Conservation (phyloP, 2,797 vertebrate genomes). For the Lateolabrax maculatus region DNA sequence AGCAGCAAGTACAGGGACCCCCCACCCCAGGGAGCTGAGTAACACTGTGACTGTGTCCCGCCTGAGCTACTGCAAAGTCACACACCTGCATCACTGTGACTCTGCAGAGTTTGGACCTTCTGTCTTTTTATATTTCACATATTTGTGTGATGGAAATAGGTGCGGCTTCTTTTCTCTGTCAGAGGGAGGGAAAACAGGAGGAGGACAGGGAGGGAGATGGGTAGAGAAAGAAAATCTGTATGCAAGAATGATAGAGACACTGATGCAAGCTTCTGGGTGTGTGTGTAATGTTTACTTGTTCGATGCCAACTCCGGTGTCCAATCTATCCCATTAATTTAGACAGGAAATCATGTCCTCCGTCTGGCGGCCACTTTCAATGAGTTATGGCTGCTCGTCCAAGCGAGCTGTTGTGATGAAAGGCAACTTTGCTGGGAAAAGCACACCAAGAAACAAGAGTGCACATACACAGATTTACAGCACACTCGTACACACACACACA, state of each 20-base stretch:
- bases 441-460: slow-evolving; percentile 29
- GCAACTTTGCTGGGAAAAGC: slow-evolving; percentile 31
- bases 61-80: slow-evolving; percentile 77
- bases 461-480: slow-evolving; percentile 25
- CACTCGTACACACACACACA: neutral
- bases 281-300: slow-evolving; percentile 59
- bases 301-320: slow-evolving; percentile 62
- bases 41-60: slow-evolving; percentile 65
- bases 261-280: slow-evolving; percentile 37
- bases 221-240: slow-evolving; percentile 27
- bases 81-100: slow-evolving; percentile 55
- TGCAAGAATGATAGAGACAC: slow-evolving; percentile 46
- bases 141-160: slow-evolving; percentile 18
- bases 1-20: slow-evolving; percentile 59
- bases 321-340: slow-evolving; percentile 75
- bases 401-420: slow-evolving; percentile 57
- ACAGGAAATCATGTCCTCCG: slow-evolving; percentile 77
- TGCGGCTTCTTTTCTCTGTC: slow-evolving; percentile 19
- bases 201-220: neutral
- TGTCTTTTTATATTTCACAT: slow-evolving; percentile 33
- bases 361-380: slow-evolving; percentile 68
- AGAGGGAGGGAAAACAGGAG: neutral
- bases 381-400: slow-evolving; percentile 71
- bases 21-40: slow-evolving; percentile 60
- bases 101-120: slow-evolving; percentile 24